Evolutionary conservation across 2,797 vertebrate genomes (phyloP).

Genomic region (Agapornis canus): DNA sequence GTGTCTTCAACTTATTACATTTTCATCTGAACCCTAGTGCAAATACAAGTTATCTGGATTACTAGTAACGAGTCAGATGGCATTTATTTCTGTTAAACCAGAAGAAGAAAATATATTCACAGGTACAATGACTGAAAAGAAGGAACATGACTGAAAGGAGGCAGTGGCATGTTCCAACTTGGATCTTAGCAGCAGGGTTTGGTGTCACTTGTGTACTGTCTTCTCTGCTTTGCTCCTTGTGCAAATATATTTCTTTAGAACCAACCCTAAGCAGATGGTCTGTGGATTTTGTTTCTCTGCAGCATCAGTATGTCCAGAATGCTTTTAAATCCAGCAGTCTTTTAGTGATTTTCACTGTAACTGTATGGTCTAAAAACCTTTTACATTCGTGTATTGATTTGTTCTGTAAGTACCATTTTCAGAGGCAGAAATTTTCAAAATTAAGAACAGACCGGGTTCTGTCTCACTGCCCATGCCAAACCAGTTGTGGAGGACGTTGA

Average conservation of each 20-base stretch:
- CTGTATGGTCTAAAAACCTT: neutral
- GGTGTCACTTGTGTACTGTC: neutral
- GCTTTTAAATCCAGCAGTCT: neutral
- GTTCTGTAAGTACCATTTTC: neutral
- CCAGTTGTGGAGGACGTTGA: slow-evolving; percentile 33
- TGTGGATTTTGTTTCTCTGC: neutral
- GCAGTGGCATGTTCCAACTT: neutral
- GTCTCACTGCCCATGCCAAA: slow-evolving; percentile 34
- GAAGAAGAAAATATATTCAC: neutral
- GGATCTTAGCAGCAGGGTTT: neutral
- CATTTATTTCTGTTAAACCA: neutral
- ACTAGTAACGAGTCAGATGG: neutral
- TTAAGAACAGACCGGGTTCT: neutral
- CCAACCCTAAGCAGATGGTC: neutral
- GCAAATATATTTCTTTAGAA: neutral
- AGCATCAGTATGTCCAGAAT: neutral
- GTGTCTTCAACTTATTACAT: neutral
- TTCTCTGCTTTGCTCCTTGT: neutral
- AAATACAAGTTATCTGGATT: neutral
- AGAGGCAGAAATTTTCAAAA: slow-evolving; percentile 40
- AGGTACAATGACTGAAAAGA: neutral
- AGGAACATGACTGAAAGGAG: neutral
- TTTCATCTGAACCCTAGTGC: neutral
- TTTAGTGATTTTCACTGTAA: neutral
- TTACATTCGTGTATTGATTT: neutral